Conservation (phyloP, 1,140 invertebrate species). For the Drosophila orena region DNA sequence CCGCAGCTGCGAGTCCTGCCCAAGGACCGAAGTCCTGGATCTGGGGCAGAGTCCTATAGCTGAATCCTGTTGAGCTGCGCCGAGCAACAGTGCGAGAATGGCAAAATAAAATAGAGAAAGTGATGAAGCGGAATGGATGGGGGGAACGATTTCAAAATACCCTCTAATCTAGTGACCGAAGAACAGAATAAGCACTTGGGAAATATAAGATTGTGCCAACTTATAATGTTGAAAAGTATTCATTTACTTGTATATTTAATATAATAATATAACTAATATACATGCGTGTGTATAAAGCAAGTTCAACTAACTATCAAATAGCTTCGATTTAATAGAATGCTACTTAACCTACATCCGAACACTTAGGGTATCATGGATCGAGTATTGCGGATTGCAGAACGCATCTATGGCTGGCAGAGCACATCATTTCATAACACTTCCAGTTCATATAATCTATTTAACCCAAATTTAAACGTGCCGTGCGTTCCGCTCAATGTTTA, state of each 20-base stretch:
- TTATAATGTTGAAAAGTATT: too few relatives aligned
- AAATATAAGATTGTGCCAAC: too few relatives aligned
- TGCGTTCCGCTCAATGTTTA: constrained; percentile 78
- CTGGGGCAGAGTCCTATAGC: constrained; percentile 23
- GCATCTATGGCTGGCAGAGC: constrained; percentile 49
- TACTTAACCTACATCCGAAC: neutral
- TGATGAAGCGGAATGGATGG: neutral
- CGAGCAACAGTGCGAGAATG: constrained; percentile 50
- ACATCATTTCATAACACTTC: constrained; percentile 82
- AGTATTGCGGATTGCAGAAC: constrained; percentile 12
- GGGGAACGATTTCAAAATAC: constrained; percentile 6
- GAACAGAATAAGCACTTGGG: neutral
- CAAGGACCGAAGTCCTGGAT: constrained; percentile 22
- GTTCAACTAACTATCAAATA: too few relatives aligned
- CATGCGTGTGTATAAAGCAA: too few relatives aligned
- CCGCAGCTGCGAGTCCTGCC: constrained; percentile 36
- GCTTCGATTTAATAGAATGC: neutral
- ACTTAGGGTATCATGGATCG: constrained; percentile 7
- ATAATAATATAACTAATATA: too few relatives aligned
- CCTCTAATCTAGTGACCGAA: neutral
- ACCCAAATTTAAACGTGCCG: constrained; percentile 81
- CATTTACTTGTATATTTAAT: too few relatives aligned
- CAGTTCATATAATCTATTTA: constrained; percentile 82
- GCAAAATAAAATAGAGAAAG: constrained; percentile 31
- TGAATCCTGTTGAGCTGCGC: constrained; percentile 26